Percentiles rank a stretch among this genome's conserved stretches.
Evolutionary conservation across 2,797 vertebrate species (phyloP).

Genomic region (Furcifer pardalis): DNA sequence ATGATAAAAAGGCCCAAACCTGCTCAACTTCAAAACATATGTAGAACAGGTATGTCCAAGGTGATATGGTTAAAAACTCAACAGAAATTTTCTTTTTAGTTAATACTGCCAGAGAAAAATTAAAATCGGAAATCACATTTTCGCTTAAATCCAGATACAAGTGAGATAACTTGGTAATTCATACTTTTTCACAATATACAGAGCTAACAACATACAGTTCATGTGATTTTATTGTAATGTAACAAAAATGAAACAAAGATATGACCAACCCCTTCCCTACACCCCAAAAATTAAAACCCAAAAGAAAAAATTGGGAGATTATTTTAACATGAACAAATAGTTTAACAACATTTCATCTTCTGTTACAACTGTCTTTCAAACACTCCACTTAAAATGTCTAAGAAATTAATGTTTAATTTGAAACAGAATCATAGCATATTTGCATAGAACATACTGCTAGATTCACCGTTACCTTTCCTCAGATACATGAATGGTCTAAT

Average conservation of each 20-base stretch:
- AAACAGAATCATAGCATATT: slow-evolving; percentile 54
- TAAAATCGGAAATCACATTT: not conserved
- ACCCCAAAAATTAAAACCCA: slow-evolving; percentile 28
- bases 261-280: slow-evolving; percentile 38
- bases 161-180: not conserved
- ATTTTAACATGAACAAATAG: slow-evolving; percentile 60
- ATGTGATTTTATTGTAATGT: slow-evolving; percentile 72
- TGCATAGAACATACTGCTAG: slow-evolving; percentile 41
- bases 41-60: no score
- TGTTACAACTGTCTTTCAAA: slow-evolving; percentile 34
- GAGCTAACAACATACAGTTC: slow-evolving; percentile 50
- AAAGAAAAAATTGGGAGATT: slow-evolving; percentile 39
- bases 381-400: slow-evolving; percentile 28
- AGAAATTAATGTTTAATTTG: slow-evolving; percentile 46
- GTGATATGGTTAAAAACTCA: not conserved
- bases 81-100: not conserved
- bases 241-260: slow-evolving; percentile 66
- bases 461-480: slow-evolving; percentile 15
- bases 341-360: slow-evolving; percentile 39
- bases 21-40: no score
- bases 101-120: not conserved
- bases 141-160: not conserved
- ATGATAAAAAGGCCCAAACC: no score
- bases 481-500: not conserved
- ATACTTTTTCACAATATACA: slow-evolving; percentile 43